These are phyloP conservation scores for Ditula angustiorana DNA, from an alignment of 2,888 invertebrate species.

Conservation along the genomic window DNA sequence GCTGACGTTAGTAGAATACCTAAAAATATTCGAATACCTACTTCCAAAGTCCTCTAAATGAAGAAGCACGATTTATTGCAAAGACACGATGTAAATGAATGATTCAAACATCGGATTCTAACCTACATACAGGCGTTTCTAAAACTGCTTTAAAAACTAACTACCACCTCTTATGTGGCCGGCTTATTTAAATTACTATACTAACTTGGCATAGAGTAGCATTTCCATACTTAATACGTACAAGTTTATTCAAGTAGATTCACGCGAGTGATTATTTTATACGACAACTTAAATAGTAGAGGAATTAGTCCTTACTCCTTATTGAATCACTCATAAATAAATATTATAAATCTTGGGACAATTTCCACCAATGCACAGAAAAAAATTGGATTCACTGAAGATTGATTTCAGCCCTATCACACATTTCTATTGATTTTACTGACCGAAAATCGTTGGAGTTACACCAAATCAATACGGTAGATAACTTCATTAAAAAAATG, in stretches of 20 bases:
- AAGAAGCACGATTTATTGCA: neutral
- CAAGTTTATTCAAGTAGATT: neutral
- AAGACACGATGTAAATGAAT: slow-evolving; percentile 5
- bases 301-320: too few species aligned
- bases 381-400: too few species aligned
- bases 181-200: slow-evolving; percentile 36
- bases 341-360: too few species aligned
- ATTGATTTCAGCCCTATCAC: too few species aligned
- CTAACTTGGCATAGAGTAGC: slow-evolving; percentile 27
- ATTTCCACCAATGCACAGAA: too few species aligned
- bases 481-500: too few species aligned
- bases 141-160: slow-evolving; percentile 34
- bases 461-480: too few species aligned
- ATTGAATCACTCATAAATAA: neutral
- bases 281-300: neutral
- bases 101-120: slow-evolving; percentile 25
- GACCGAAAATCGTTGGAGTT: too few species aligned
- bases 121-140: slow-evolving; percentile 39
- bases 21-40: neutral
- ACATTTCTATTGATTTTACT: too few species aligned
- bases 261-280: neutral
- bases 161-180: slow-evolving; percentile 25
- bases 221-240: slow-evolving; percentile 38
- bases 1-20: neutral
- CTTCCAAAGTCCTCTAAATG: neutral